Percentiles rank a stretch among this genome's conserved stretches.
These are phyloP conservation scores for Synergus gifuensis DNA, from an alignment of 2,888 invertebrate species.

Conservation along the genomic window DNA sequence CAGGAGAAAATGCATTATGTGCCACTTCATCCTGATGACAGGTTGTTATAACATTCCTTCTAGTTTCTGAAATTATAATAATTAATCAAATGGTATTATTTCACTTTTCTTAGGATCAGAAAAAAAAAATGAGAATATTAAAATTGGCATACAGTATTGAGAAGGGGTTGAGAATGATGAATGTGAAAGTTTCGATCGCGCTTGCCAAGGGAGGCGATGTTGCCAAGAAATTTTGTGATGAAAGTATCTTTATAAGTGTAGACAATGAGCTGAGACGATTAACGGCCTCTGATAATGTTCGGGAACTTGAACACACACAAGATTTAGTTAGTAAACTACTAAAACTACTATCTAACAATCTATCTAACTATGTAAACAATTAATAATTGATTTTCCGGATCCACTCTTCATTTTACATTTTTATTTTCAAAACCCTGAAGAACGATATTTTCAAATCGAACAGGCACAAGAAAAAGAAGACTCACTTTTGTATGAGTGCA, in stretches of 20 bases:
- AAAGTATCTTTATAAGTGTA: slow-evolving; percentile 1
- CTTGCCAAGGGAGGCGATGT: background rate
- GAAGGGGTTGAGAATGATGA: background rate
- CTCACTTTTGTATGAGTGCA: slow-evolving; percentile 12
- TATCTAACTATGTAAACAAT: background rate
- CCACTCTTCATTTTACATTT: background rate
- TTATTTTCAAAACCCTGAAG: background rate
- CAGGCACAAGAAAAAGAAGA: background rate
- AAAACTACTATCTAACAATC: background rate
- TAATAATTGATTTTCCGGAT: background rate
- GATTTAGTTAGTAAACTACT: background rate
- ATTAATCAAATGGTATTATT: too few species aligned
- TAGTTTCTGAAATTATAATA: background rate
- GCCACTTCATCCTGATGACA: background rate
- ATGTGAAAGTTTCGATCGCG: slow-evolving; percentile 1
- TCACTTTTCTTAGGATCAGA: too few species aligned
- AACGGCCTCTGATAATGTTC: background rate
- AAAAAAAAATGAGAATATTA: too few species aligned
- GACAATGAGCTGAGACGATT: slow-evolving; percentile 11
- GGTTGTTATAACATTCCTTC: background rate
- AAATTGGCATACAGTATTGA: background rate
- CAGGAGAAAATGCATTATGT: background rate
- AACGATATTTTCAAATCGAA: background rate
- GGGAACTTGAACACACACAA: background rate
- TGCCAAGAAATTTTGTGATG: background rate